phyloP scores from a whole-genome alignment of 2,797 vertebrate genomes.

The Syncerus caffer region DNA sequence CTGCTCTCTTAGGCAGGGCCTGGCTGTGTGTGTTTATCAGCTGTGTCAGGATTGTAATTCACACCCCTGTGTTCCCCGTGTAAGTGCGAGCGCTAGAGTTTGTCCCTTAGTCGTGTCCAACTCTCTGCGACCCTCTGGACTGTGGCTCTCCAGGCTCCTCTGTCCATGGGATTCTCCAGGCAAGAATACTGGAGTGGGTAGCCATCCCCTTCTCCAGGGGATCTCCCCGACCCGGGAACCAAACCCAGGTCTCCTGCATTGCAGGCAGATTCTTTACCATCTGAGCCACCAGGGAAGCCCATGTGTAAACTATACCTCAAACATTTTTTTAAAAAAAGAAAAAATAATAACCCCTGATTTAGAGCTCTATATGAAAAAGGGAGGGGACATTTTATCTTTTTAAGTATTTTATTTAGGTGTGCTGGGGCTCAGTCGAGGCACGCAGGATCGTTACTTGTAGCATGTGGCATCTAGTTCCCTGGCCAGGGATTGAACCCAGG shows the following conservation, averaged over 20 bases:
- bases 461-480: not conserved
- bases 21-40: accelerated
- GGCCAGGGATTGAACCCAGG: not conserved
- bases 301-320: not conserved
- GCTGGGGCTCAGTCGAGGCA: not conserved
- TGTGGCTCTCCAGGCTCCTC: not conserved
- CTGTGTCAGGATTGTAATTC: accelerated
- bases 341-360: not conserved
- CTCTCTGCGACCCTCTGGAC: not conserved
- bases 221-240: not conserved
- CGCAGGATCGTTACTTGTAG: not conserved
- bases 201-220: not conserved
- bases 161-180: not conserved
- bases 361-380: no score
- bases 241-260: accelerated
- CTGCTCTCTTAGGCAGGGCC: accelerated
- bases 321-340: not conserved
- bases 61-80: accelerated
- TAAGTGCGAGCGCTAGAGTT: accelerated
- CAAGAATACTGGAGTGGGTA: not conserved
- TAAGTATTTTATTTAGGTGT: not conserved
- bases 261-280: not conserved
- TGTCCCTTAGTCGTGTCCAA: not conserved
- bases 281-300: not conserved
- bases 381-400: no score